Evolutionary conservation across 1,140 invertebrate species (phyloP).

Genomic region (Acromyrmex charruanus): DNA sequence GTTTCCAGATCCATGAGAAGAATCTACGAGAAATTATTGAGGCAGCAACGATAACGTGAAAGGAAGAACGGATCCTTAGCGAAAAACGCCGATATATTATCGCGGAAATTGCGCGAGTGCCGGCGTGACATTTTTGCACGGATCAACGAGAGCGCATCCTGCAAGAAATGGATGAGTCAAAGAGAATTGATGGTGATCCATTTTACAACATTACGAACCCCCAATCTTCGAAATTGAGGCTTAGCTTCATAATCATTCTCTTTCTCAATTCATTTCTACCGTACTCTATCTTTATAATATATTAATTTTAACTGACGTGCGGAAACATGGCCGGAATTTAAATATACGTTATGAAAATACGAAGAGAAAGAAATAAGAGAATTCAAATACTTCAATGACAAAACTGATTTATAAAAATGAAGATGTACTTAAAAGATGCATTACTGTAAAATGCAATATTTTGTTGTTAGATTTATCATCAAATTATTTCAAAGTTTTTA

Average conservation of each 20-base stretch:
- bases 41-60: constrained; percentile 6
- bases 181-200: constrained; percentile 33
- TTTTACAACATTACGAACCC: constrained; percentile 26
- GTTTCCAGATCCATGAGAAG: constrained; percentile 53
- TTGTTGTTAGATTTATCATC: background rate
- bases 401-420: background rate
- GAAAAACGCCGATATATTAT: constrained; percentile 52
- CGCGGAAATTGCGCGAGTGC: constrained; percentile 50
- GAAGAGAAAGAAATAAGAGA: background rate
- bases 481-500: background rate
- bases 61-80: constrained; percentile 6
- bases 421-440: background rate
- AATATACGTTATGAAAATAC: background rate
- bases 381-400: no score
- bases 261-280: background rate
- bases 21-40: constrained; percentile 65
- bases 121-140: constrained; percentile 46
- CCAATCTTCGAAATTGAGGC: constrained; percentile 19
- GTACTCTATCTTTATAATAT: background rate
- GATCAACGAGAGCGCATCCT: constrained; percentile 37
- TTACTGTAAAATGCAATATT: background rate
- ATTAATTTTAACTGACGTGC: background rate
- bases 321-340: background rate
- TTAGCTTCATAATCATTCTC: background rate
- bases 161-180: constrained; percentile 49